Percentiles rank a stretch among this genome's conserved stretches.
These are phyloP conservation scores for Mimas tiliae DNA, from an alignment of 2,888 invertebrate species.

Conservation along the genomic window DNA sequence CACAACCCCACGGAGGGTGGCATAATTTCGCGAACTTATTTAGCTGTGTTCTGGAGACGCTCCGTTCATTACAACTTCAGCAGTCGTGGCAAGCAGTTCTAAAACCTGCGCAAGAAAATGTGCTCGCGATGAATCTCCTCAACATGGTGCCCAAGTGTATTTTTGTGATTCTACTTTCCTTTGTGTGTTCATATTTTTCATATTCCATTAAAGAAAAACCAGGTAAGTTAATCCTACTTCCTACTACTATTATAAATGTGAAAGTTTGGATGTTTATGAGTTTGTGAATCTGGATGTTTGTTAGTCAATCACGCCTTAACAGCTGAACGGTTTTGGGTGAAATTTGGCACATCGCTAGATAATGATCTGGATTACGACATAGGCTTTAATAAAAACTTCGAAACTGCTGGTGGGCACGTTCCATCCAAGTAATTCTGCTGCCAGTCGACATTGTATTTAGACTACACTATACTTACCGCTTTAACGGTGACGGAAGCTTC, in stretches of 20 bases:
- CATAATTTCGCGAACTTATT: constrained; percentile 33
- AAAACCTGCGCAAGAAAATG: constrained; percentile 31
- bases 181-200: constrained; percentile 59
- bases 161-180: constrained; percentile 50
- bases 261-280: too few relatives aligned
- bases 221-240: constrained; percentile 57
- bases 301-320: too few relatives aligned
- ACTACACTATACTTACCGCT: too few relatives aligned
- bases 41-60: constrained; percentile 21
- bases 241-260: too few relatives aligned
- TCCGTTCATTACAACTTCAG: constrained; percentile 46
- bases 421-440: too few relatives aligned
- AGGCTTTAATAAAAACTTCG: too few relatives aligned
- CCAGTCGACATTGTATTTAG: not conserved
- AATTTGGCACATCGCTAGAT: too few relatives aligned
- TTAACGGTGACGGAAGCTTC: too few relatives aligned
- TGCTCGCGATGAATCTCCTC: constrained; percentile 21
- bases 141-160: constrained; percentile 55
- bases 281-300: too few relatives aligned
- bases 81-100: constrained; percentile 37
- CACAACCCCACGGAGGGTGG: constrained; percentile 37
- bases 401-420: too few relatives aligned
- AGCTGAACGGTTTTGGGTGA: too few relatives aligned
- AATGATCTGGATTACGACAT: too few relatives aligned
- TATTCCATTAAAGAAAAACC: constrained; percentile 50